Evolutionary conservation across 2,888 invertebrate species (phyloP).

Genomic region (Ectropis crepuscularia): DNA sequence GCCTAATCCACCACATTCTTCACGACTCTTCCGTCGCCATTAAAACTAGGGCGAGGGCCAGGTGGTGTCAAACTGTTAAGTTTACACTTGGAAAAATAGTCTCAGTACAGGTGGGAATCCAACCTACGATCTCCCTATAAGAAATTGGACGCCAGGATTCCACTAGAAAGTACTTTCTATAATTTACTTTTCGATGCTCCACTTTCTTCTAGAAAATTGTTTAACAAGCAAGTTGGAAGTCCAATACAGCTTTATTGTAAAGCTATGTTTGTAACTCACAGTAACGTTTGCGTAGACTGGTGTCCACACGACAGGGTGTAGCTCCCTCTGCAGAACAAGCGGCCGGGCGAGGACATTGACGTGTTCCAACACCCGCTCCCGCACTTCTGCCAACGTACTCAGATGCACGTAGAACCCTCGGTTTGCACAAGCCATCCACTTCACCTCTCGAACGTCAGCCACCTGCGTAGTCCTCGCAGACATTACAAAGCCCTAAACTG

Average conservation of each 20-base stretch:
- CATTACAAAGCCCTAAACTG: constrained; percentile 38
- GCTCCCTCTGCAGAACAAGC: constrained; percentile 92
- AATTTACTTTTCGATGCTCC: no score
- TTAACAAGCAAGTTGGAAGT: no score
- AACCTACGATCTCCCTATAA: no score
- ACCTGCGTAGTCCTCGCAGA: constrained; percentile 70
- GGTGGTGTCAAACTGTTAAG: no score
- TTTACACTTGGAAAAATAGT: no score
- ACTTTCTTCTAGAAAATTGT: no score
- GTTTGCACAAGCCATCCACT: constrained; percentile 99
- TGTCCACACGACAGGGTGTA: constrained; percentile 98
- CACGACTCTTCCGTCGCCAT: no score
- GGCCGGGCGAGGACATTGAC: constrained; percentile 98
- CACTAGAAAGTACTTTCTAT: no score
- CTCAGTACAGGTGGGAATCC: no score
- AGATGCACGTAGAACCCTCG: constrained; percentile 98
- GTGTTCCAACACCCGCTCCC: constrained; percentile 98
- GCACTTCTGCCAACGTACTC: constrained; percentile 97
- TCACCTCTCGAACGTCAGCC: constrained; percentile 95
- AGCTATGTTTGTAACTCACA: constrained; percentile 73
- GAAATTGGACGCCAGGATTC: no score
- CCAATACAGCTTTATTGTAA: neutral
- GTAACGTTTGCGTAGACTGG: constrained; percentile 97
- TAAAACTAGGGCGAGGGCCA: no score
- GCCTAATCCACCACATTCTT: no score